These are phyloP conservation scores for Anolis apletophallus DNA, from an alignment of 2,797 vertebrate genomes.

Conservation along the genomic window DNA sequence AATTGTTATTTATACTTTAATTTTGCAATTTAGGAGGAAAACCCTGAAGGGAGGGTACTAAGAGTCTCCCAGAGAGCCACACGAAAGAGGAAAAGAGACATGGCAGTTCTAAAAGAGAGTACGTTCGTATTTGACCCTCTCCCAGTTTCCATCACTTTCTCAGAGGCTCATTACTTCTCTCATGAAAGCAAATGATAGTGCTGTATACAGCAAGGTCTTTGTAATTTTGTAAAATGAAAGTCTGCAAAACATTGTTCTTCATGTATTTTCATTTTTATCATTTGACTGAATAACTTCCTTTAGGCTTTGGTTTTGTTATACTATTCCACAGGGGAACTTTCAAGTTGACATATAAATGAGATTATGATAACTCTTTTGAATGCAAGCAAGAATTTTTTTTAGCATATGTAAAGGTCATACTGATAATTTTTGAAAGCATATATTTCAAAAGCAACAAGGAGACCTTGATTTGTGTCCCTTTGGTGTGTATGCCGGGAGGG, in stretches of 20 bases:
- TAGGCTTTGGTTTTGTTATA: background rate
- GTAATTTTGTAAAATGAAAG: constrained; percentile 38
- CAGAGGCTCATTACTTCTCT: background rate
- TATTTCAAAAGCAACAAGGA: constrained; percentile 42
- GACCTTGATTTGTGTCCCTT: constrained; percentile 54
- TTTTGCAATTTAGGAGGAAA: constrained; percentile 79
- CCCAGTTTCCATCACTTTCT: background rate
- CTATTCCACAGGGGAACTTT: constrained; percentile 1
- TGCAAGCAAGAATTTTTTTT: background rate
- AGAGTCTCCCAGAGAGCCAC: constrained; percentile 82
- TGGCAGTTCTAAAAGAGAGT: constrained; percentile 83
- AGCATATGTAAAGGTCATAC: background rate
- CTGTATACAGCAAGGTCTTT: constrained; percentile 24
- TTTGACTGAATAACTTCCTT: background rate
- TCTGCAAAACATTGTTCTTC: background rate
- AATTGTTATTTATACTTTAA: constrained; percentile 16
- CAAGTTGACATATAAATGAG: background rate
- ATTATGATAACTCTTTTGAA: constrained; percentile 18
- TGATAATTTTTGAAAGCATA: background rate
- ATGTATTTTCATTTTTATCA: background rate
- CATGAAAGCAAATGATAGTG: background rate
- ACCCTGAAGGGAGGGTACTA: constrained; percentile 80
- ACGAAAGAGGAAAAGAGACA: constrained; percentile 84
- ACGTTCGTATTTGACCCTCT: constrained; percentile 61
- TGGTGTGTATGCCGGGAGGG: background rate